phyloP scores from a whole-genome alignment of 2,113 vertebrate species.

The Perca flavescens region DNA sequence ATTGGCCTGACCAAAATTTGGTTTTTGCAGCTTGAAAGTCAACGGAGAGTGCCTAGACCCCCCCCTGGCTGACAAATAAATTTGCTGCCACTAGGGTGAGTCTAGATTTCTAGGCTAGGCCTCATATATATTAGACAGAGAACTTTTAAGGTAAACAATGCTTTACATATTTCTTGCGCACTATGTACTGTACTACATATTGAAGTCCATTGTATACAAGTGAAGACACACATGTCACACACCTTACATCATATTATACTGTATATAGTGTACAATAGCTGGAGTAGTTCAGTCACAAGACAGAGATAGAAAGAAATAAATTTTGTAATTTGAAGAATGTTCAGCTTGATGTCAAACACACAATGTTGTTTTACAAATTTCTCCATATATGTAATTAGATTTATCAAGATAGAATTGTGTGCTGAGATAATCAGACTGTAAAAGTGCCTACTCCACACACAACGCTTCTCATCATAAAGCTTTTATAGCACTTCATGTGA shows the following conservation, averaged over 20 bases:
- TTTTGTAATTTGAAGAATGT: not conserved
- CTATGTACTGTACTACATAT: not conserved
- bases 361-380: not conserved
- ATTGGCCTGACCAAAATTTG: too few relatives aligned
- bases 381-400: not conserved
- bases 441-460: not conserved
- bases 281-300: not conserved
- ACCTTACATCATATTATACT: not conserved
- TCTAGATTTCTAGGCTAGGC: too few relatives aligned
- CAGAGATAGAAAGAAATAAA: not conserved
- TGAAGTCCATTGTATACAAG: not conserved
- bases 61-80: too few relatives aligned
- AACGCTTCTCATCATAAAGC: not conserved
- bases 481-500: constrained; percentile 1
- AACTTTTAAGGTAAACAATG: not conserved
- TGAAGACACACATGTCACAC: not conserved
- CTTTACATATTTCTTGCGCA: not conserved
- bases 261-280: not conserved
- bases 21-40: too few relatives aligned
- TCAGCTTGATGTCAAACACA: not conserved
- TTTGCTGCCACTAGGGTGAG: too few relatives aligned
- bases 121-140: not conserved
- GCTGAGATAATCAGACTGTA: not conserved
- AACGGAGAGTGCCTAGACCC: too few relatives aligned
- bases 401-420: not conserved